Conservation (phyloP, 2,113 vertebrate genomes). For the Butorides virescens region DNA sequence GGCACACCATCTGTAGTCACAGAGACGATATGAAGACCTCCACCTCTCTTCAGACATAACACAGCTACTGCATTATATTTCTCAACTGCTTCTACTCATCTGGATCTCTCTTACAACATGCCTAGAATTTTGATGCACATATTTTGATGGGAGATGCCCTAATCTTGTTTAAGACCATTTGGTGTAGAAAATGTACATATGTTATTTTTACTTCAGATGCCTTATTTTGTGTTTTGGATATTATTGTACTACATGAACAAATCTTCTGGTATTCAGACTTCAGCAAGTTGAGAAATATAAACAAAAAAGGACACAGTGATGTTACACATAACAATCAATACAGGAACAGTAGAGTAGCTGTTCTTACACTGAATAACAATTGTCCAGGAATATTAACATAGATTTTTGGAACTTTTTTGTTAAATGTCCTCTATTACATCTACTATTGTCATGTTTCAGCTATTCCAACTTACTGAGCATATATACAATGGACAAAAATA, state of each 20-base stretch:
- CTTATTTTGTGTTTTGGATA: not conserved
- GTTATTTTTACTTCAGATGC: not conserved
- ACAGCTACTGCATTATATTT: conserved; percentile 25
- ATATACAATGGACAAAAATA: not conserved
- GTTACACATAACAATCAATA: not conserved
- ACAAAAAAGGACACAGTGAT: not conserved
- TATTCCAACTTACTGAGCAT: not conserved
- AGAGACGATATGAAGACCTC: not conserved
- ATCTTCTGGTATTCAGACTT: not conserved
- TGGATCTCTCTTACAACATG: not conserved
- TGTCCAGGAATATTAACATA: not conserved
- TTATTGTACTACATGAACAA: not conserved
- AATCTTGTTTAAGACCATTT: not conserved
- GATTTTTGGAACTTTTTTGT: not conserved
- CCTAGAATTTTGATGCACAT: not conserved
- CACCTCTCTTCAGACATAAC: not conserved
- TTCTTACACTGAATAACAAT: not conserved
- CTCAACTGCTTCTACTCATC: conserved; percentile 17
- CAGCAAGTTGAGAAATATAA: conserved; percentile 53
- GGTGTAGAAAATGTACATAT: not conserved
- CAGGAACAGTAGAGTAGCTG: not conserved
- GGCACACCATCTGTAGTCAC: not conserved
- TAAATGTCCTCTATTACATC: not conserved
- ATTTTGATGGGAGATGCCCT: not conserved
- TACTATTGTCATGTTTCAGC: not conserved